phyloP scores from a whole-genome alignment of 2,888 invertebrate genomes.

The Empis livida region DNA sequence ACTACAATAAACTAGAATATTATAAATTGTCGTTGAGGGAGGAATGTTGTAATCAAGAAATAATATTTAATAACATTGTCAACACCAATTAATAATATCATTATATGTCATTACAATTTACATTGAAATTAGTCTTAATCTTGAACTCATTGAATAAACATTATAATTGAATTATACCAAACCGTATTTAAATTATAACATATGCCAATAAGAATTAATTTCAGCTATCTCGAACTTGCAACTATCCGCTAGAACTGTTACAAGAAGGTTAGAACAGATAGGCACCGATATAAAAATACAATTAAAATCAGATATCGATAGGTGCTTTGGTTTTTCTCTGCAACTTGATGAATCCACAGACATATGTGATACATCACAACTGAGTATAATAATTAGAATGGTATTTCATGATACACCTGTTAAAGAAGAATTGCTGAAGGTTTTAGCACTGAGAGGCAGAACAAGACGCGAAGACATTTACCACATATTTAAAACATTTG shows the following conservation, averaged over 20 bases:
- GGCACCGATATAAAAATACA: background rate
- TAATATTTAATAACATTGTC: too few species aligned
- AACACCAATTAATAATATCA: too few species aligned
- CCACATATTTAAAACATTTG: slow-evolving; percentile 11
- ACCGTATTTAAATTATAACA: too few species aligned
- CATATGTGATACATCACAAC: slow-evolving; percentile 14
- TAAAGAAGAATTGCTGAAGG: slow-evolving; percentile 10
- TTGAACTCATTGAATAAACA: too few species aligned
- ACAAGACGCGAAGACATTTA: slow-evolving; percentile 13
- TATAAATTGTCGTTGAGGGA: too few species aligned
- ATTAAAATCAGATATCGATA: background rate
- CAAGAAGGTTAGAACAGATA: background rate
- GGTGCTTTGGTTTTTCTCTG: slow-evolving; percentile 2
- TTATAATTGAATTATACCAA: too few species aligned
- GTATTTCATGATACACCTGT: slow-evolving; percentile 1
- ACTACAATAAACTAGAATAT: too few species aligned
- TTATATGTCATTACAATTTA: too few species aligned
- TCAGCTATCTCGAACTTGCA: background rate
- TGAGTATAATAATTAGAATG: slow-evolving; percentile 12
- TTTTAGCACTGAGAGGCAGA: slow-evolving; percentile 9
- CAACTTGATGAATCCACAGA: slow-evolving; percentile 17
- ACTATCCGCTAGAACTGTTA: background rate
- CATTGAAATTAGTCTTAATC: too few species aligned
- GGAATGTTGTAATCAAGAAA: too few species aligned
- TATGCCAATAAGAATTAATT: background rate